Evolutionary conservation across 2,113 vertebrate species (phyloP).

Genomic region (Odontophorus gujanensis): DNA sequence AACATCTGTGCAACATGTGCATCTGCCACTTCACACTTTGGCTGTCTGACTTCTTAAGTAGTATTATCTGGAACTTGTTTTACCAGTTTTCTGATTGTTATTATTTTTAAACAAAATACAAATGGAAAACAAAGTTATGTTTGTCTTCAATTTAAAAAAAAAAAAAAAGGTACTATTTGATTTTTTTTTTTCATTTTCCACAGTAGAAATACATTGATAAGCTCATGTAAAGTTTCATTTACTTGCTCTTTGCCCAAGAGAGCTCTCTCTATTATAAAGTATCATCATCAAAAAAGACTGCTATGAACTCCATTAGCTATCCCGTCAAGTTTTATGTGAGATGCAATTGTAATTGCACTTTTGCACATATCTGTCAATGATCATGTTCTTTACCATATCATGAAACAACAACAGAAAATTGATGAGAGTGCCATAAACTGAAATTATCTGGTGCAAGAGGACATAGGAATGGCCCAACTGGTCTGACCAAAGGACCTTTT

Average conservation of each 20-base stretch:
- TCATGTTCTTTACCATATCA: not conserved
- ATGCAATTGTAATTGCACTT: not conserved
- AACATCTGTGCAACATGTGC: constrained; percentile 67
- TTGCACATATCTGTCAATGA: not conserved
- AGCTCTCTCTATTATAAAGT: not conserved
- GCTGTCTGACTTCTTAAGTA: constrained; percentile 61
- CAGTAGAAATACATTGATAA: not conserved
- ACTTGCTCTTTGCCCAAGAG: not conserved
- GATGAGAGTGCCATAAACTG: not conserved
- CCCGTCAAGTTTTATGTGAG: constrained; percentile 7
- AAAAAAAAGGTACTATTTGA: not conserved
- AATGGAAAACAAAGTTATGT: constrained; percentile 4
- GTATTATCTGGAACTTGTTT: constrained; percentile 63
- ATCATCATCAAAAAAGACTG: not conserved
- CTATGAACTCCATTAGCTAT: not conserved
- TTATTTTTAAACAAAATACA: constrained; percentile 26
- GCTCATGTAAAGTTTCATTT: not conserved
- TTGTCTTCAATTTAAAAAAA: not conserved
- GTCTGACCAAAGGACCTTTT: not conserved
- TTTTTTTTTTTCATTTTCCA: not conserved
- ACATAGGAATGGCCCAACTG: not conserved
- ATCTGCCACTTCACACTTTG: constrained; percentile 53
- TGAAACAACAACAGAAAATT: not conserved
- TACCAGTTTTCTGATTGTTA: constrained; percentile 9
- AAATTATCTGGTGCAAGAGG: not conserved